Evolutionary conservation across 1,140 invertebrate species (phyloP), one percentile per base, ranked within the genome.

Genomic region (Lerema accius): DNA sequence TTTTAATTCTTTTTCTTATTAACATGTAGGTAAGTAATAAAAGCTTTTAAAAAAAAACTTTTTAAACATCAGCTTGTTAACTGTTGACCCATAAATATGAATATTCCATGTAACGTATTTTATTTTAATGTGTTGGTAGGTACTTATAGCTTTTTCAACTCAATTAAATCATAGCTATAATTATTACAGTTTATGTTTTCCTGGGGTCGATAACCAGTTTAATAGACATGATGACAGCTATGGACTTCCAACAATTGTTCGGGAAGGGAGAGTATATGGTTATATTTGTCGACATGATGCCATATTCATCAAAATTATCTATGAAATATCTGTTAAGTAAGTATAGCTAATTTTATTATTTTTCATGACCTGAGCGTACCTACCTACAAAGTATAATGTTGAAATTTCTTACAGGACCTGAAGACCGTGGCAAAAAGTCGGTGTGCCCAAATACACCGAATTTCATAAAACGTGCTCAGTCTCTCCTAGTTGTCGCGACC

Each of bases 241-340:
- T 99, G 95, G 95, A 98, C 80, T 95, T 95, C 51, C 92, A 95
- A 49, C 94, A 97, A 55, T 79, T 99, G 46, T 95, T 99, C 77
- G 95, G 95, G 13, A 95, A 97, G 58, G 97, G 98, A 7, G 96
- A 99, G 82, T 37, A n/a, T 37, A 96, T 98, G 92, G 96, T 99
- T 39, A 98, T 99, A 78, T 97, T 96, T 83, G 95, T 98, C 4
- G 97, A 99, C 80, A 96, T 96, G 93, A 95, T 96, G 92, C 95
- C 95, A 0, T 98, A 97, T 85, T 94, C 94, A 6, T 86, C 92
- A 19, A 94, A 94, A 73, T 94, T 96, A 80, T 94, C 95, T 6
- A 90, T 94, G 63, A 95, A 96, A 86, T 99, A 98, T 92, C 94
- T 99, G 83, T 97, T 96, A 93, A 95, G 97, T 96, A 91, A 95